Conservation (phyloP, 2,888 invertebrate species). For the Athalia cordata region DNA sequence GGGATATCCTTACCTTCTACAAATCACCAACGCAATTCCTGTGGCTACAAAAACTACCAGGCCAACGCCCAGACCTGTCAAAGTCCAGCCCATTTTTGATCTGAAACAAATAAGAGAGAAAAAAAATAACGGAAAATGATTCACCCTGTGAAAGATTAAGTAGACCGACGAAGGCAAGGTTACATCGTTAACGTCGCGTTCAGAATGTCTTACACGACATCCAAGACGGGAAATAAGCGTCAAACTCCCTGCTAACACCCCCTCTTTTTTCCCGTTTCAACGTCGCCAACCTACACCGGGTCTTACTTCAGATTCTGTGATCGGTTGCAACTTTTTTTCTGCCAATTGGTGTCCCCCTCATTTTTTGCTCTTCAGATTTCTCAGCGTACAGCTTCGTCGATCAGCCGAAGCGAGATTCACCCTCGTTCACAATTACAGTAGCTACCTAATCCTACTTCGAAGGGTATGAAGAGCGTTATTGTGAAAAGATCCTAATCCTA, state of each 20-base stretch:
- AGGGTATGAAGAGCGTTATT: conserved; percentile 21
- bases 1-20: conserved; percentile 60
- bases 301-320: conserved; percentile 18
- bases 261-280: not conserved
- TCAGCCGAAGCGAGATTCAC: not conserved
- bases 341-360: conserved; percentile 7
- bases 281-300: not conserved
- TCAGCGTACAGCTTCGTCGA: conserved; percentile 42
- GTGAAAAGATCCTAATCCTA: conserved; percentile 41
- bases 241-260: conserved; percentile 4
- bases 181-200: conserved; percentile 6
- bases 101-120: conserved; percentile 56
- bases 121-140: not conserved
- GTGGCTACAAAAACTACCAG: conserved; percentile 62
- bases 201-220: conserved; percentile 13
- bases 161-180: not conserved
- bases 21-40: conserved; percentile 63
- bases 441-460: conserved; percentile 25
- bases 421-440: conserved; percentile 13
- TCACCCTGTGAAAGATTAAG: not conserved
- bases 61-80: conserved; percentile 64
- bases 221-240: not conserved
- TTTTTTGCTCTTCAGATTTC: not conserved
- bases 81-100: conserved; percentile 66
- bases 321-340: conserved; percentile 26